phyloP scores from a whole-genome alignment of 2,113 vertebrate species.

The Equus quagga region DNA sequence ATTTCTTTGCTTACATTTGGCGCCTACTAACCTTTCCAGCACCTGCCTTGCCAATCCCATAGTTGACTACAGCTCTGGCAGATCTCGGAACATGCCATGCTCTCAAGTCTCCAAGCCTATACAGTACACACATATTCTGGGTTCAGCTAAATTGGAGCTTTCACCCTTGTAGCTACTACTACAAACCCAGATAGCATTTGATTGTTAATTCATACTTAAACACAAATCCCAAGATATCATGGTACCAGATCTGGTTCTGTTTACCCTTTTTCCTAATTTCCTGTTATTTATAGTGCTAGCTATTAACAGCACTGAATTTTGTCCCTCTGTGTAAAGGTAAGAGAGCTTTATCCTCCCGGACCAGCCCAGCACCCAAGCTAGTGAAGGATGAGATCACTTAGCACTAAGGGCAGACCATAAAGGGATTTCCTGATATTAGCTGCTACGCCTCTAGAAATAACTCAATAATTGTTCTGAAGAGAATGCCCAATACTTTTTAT shows the following conservation, averaged over 20 bases:
- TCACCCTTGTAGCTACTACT: background rate
- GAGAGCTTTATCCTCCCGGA: background rate
- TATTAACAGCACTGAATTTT: background rate
- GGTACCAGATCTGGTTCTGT: background rate
- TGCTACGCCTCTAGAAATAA: background rate
- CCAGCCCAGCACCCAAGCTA: background rate
- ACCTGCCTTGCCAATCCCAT: background rate
- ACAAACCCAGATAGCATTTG: background rate
- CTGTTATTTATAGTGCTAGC: background rate
- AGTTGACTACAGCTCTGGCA: background rate
- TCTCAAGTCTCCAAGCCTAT: background rate
- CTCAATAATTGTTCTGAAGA: background rate
- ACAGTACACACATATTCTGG: background rate
- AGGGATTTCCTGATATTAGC: background rate
- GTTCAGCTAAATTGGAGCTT: background rate
- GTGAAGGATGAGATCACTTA: background rate
- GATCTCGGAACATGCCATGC: background rate
- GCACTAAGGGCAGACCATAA: background rate
- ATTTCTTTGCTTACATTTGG: background rate
- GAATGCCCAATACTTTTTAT: background rate
- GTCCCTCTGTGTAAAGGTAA: background rate
- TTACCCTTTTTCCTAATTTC: background rate
- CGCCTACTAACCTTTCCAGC: background rate
- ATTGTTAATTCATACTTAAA: conserved; percentile 16
- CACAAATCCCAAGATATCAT: background rate